A percentile compares a stretch with the other conserved stretches of the same genome.
phyloP scores from a whole-genome alignment of 1,140 invertebrate genomes.

The Heliconius melpomene region DNA sequence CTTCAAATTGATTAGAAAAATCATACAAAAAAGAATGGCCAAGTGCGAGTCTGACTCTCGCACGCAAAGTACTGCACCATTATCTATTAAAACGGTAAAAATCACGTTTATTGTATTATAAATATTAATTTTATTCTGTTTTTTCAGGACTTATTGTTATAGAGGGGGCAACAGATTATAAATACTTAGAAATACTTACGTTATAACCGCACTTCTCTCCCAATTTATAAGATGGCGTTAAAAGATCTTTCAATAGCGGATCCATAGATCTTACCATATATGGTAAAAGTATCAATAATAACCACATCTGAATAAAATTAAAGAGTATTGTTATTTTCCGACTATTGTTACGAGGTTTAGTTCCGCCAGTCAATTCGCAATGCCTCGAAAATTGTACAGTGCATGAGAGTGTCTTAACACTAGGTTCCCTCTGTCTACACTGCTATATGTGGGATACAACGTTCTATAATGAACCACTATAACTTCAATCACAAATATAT shows the following conservation, averaged over 20 bases:
- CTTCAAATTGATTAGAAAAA: too few species aligned
- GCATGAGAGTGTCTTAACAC: neutral
- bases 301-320: neutral
- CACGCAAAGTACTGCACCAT: too few species aligned
- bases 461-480: neutral
- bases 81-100: too few species aligned
- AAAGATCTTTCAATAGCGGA: slow-evolving; percentile 37
- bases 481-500: neutral
- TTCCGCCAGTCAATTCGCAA: neutral
- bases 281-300: neutral
- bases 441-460: neutral
- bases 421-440: neutral
- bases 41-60: too few species aligned
- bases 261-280: slow-evolving; percentile 31
- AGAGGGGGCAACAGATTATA: too few species aligned
- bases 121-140: too few species aligned
- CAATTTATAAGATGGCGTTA: slow-evolving; percentile 38
- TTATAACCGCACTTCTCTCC: slow-evolving; percentile 52
- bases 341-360: neutral
- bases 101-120: too few species aligned
- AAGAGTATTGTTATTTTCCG: too few species aligned
- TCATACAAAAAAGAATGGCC: too few species aligned
- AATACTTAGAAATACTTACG: slow-evolving; percentile 38
- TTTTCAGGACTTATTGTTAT: too few species aligned
- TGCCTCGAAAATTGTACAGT: neutral